Conservation (phyloP, 2,113 vertebrate species). For the Gymnogyps californianus region DNA sequence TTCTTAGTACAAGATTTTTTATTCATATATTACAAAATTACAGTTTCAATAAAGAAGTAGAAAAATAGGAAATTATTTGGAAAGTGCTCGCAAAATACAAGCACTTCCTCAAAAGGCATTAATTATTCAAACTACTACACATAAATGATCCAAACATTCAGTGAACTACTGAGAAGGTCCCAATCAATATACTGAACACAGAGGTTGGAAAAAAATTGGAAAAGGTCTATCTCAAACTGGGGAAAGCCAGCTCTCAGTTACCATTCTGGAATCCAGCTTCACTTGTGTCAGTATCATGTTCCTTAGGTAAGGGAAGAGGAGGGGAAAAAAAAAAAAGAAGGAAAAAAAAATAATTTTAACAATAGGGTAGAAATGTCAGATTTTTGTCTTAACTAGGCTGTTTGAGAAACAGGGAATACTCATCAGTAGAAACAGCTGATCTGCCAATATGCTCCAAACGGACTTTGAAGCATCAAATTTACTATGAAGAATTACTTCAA, state of each 20-base stretch:
- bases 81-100: slow-evolving; percentile 26
- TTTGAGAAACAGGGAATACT: background rate
- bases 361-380: background rate
- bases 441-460: background rate
- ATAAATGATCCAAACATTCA: background rate
- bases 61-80: slow-evolving; percentile 55
- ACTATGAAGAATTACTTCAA: background rate
- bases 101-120: background rate
- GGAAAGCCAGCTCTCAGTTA: slow-evolving; percentile 36
- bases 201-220: background rate
- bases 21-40: slow-evolving; percentile 50
- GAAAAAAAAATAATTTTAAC: background rate
- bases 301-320: slow-evolving; percentile 65
- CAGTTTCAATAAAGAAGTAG: slow-evolving; percentile 47
- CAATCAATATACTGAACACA: background rate
- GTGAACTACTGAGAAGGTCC: background rate
- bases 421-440: background rate
- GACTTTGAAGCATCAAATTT: background rate
- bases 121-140: background rate
- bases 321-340: background rate
- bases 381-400: background rate
- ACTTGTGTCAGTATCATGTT: slow-evolving; percentile 82
- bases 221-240: background rate
- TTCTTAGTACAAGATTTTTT: background rate
- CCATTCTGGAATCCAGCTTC: slow-evolving; percentile 71